Conservation (phyloP, 2,888 invertebrate species). For the Prosopocoilus inquinatus region DNA sequence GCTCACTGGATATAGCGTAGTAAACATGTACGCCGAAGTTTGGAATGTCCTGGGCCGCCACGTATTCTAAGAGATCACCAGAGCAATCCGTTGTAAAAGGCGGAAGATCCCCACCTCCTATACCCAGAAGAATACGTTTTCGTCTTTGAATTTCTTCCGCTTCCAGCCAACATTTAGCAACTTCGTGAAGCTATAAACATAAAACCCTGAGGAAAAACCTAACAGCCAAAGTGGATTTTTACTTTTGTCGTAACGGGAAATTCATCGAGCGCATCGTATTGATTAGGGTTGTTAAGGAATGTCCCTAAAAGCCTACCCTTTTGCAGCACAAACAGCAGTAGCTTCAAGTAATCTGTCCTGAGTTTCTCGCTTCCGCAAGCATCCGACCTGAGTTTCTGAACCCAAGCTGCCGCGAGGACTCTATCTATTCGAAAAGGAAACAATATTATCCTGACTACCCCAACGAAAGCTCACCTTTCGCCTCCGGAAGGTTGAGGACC, state of each 20-base stretch:
- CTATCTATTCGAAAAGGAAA: conserved; percentile 40
- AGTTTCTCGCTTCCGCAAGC: conserved; percentile 37
- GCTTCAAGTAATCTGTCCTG: conserved; percentile 48
- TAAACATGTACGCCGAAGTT: conserved; percentile 54
- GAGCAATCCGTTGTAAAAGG: conserved; percentile 46
- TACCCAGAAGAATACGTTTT: conserved; percentile 27
- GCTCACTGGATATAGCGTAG: conserved; percentile 52
- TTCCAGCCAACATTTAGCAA: conserved; percentile 43
- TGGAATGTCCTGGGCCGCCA: conserved; percentile 52
- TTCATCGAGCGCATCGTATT: conserved; percentile 38
- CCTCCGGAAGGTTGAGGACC: conserved; percentile 45
- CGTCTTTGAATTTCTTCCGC: conserved; percentile 35
- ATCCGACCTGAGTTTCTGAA: conserved; percentile 45
- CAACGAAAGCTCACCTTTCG: conserved; percentile 36
- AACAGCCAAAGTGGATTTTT: conserved; percentile 18
- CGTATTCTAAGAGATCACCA: conserved; percentile 50
- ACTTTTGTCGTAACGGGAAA: conserved; percentile 40
- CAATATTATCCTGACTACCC: background rate
- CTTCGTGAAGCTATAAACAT: conserved; percentile 35
- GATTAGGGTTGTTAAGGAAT: conserved; percentile 46
- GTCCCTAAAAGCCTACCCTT: conserved; percentile 46
- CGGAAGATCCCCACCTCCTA: conserved; percentile 37
- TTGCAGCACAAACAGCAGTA: conserved; percentile 51
- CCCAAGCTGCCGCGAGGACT: conserved; percentile 49
- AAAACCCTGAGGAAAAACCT: background rate